Evolutionary conservation across 2,113 vertebrate genomes (phyloP), one percentile per base, ranked within the genome.

Genomic region (Ptilorrhoa leucosticta): DNA sequence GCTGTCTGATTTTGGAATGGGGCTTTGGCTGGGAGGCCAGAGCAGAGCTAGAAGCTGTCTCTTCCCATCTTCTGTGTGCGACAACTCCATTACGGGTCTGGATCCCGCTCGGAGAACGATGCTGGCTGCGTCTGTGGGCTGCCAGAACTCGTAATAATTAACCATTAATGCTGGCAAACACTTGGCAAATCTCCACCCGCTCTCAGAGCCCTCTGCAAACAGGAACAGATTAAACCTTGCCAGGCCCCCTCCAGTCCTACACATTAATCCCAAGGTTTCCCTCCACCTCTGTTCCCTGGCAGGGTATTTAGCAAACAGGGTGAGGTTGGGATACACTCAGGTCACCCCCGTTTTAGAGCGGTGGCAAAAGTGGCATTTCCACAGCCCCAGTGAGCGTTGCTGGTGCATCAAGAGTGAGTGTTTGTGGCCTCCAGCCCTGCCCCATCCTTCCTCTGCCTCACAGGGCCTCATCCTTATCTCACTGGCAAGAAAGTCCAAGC

Each of bases 141-240:
- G 94, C 90, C 90, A 95, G 65, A 60, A 79, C 71, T 92, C 64
- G 48, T 69, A 93, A 92, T 96, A 94, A 96, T 96, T 96, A 96
- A 94, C 93, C 83, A 89, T 90, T 95, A 97, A 86, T 94, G 94
- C 82, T 84, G 91, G 96, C 90, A 94, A 96, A 96, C 93, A 92
- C 85, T 93, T 93, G 94, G 96, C 94, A 93, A 71, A 78, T 79
- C 93, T 93, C 94, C 92, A 92, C 90, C 51, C 4, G 7, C 85
- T 66, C 87, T 73, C 24, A 3, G 48, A 96, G 68, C 23, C 76
- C 85, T 92, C 57, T 78, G 88, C 92, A 95, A 95, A 93, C 92
- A 88, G 0, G 26, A 92, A 71, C 83, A 63, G 86, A 95, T 68
- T 61, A 89, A 95, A 70, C 76, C 40, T 78, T 90, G 77, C 93